Evolutionary conservation across 2,888 invertebrate species (phyloP).

Genomic region (Lasioglossum zephyrum): DNA sequence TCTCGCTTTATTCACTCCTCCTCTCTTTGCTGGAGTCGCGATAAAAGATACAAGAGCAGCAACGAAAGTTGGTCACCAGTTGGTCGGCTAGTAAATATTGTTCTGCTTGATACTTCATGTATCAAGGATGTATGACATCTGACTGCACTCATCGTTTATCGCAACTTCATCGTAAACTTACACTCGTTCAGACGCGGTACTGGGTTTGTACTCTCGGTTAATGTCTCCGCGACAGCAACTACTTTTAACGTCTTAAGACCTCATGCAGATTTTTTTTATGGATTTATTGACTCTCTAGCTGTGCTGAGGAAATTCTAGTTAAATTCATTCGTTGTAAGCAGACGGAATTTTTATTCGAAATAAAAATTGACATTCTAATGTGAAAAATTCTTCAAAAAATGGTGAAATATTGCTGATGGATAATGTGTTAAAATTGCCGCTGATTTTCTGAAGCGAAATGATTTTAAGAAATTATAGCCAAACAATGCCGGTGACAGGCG

Average conservation of each 20-base stretch:
- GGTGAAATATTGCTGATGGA: background rate
- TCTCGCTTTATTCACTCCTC: background rate
- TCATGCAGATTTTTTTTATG: background rate
- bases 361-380: too few relatives aligned
- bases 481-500: background rate
- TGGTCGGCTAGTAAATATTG: background rate
- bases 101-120: background rate
- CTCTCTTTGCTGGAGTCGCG: background rate
- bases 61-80: background rate
- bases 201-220: conserved; percentile 56
- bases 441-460: background rate
- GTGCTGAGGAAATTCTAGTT: too few relatives aligned
- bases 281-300: background rate
- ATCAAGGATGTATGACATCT: background rate
- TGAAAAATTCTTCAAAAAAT: background rate
- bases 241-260: background rate
- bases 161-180: background rate
- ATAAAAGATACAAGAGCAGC: background rate
- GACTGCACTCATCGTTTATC: background rate
- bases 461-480: background rate
- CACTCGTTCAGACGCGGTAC: background rate
- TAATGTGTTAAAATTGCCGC: too few relatives aligned
- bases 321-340: too few relatives aligned
- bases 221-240: background rate
- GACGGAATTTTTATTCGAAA: too few relatives aligned